Conservation (phyloP, 2,113 vertebrate genomes). For the Anas platyrhynchos region DNA sequence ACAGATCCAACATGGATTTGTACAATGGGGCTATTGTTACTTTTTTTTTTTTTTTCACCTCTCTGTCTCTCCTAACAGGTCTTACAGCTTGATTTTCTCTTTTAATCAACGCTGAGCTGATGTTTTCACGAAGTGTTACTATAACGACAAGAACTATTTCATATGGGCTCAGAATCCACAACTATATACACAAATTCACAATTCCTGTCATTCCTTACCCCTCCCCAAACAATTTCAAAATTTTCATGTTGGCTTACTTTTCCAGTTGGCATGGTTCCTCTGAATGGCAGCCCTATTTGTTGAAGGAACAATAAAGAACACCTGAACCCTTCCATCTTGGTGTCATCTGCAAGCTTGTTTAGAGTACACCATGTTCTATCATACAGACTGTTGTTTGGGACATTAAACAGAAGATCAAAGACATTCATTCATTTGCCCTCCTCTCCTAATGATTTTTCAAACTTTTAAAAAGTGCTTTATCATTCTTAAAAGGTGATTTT, state of each 20-base stretch:
- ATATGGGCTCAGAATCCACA: not conserved
- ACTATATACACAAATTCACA: not conserved
- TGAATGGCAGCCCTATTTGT: not conserved
- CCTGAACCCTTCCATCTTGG: not conserved
- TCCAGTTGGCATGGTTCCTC: not conserved
- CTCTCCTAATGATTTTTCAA: not conserved
- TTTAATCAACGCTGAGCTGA: not conserved
- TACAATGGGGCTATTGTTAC: not conserved
- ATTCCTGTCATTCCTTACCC: not conserved
- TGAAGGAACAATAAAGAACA: not conserved
- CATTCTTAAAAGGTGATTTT: not conserved
- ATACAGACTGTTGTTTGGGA: not conserved
- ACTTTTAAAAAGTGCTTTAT: not conserved
- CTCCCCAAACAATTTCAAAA: not conserved
- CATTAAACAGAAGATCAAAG: not conserved
- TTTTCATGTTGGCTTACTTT: not conserved
- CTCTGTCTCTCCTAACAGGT: not conserved
- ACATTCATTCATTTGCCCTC: not conserved
- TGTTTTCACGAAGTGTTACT: not conserved
- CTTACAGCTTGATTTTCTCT: not conserved
- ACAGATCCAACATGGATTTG: not conserved
- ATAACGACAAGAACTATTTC: not conserved
- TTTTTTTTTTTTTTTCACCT: not conserved
- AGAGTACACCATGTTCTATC: rapidly evolving
- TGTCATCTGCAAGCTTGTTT: not conserved